phyloP scores from a whole-genome alignment of 2,113 vertebrate species.

The Motacilla alba region DNA sequence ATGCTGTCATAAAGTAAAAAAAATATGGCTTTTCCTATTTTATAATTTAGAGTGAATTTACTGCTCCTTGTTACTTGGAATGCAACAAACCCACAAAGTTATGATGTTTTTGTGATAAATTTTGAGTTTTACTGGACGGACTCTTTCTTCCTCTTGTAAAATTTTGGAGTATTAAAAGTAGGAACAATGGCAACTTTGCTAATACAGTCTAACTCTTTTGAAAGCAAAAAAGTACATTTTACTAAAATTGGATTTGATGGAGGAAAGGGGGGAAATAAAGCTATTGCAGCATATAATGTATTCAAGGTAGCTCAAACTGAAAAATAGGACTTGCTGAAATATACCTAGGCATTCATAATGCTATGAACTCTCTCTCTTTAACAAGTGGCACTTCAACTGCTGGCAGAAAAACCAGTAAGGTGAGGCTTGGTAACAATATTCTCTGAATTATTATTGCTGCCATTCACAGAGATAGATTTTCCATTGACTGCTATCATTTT shows the following conservation, averaged over 20 bases:
- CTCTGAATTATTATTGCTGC: conserved; percentile 20
- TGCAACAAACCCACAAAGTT: not conserved
- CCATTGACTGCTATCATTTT: conserved; percentile 28
- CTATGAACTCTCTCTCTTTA: not conserved
- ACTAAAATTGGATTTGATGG: not conserved
- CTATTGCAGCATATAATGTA: not conserved
- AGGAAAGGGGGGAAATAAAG: not conserved
- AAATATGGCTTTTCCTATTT: not conserved
- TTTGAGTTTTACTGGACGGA: not conserved
- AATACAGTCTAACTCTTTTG: not conserved
- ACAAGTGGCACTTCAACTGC: not conserved
- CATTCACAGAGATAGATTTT: conserved; percentile 46
- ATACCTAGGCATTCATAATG: not conserved
- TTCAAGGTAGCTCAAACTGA: not conserved
- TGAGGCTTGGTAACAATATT: conserved; percentile 1
- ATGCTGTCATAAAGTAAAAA: not conserved
- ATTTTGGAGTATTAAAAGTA: not conserved
- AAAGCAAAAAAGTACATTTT: not conserved
- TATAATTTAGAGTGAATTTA: not conserved
- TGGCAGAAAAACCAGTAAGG: not conserved
- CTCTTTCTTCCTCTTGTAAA: not conserved
- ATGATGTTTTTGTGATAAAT: not conserved
- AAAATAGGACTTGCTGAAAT: not conserved
- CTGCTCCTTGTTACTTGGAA: not conserved
- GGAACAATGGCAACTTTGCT: not conserved